Conservation (phyloP, 2,888 invertebrate species). For the Parnassius apollo region DNA sequence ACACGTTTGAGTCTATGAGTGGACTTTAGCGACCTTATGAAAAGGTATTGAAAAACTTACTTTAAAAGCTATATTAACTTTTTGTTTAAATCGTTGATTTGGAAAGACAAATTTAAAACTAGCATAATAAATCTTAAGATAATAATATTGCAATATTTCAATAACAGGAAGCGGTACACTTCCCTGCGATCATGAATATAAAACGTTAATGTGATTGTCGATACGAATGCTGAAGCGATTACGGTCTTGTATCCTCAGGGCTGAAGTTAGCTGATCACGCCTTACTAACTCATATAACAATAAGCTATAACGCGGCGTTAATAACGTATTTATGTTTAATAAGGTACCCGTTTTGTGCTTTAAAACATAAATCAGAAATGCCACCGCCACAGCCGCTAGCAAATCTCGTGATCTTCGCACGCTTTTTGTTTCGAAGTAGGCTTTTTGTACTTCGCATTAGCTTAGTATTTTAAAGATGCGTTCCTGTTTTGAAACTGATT, state of each 20-base stretch:
- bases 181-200: conserved; percentile 31
- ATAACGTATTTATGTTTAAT: conserved; percentile 39
- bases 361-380: conserved; percentile 38
- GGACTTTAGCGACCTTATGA: too few relatives aligned
- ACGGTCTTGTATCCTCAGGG: conserved; percentile 35
- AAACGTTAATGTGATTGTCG: conserved; percentile 33
- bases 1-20: too few relatives aligned
- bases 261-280: conserved; percentile 17
- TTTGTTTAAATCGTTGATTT: too few relatives aligned
- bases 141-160: too few relatives aligned
- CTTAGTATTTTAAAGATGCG: too few relatives aligned
- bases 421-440: conserved; percentile 31
- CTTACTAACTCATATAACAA: conserved; percentile 13
- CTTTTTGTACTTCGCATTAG: too few relatives aligned
- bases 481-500: too few relatives aligned
- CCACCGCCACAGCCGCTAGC: conserved; percentile 35
- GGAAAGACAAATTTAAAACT: too few relatives aligned
- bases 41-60: too few relatives aligned
- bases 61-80: too few relatives aligned
- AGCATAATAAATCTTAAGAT: too few relatives aligned
- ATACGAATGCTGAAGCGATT: conserved; percentile 34
- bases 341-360: conserved; percentile 36
- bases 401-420: conserved; percentile 32
- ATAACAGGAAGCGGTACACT: conserved; percentile 33
- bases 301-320: conserved; percentile 20